Conservation (phyloP, 2,888 invertebrate species). For the Aspidiotus rigidus region DNA sequence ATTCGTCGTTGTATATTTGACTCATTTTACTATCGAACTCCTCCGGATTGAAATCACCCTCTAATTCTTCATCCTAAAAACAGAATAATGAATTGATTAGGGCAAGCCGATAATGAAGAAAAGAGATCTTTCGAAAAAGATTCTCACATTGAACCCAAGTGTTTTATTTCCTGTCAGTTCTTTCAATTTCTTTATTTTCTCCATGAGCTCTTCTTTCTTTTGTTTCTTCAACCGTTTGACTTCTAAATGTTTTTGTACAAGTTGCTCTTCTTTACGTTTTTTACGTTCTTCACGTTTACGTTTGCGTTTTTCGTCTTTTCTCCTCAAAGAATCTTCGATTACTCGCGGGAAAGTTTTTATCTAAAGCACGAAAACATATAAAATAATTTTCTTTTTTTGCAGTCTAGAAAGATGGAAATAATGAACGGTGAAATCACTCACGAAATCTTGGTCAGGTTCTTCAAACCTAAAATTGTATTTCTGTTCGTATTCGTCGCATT, state of each 20-base stretch:
- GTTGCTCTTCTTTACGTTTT: conserved; percentile 66
- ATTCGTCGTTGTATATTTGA: conserved; percentile 75
- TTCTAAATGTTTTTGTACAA: conserved; percentile 71
- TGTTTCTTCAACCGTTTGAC: conserved; percentile 75
- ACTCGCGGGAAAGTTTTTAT: conserved; percentile 86
- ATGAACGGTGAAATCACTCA: conserved; percentile 25
- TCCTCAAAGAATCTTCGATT: conserved; percentile 69
- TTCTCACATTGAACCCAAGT: conserved; percentile 52
- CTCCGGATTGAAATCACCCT: conserved; percentile 83
- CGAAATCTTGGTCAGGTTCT: conserved; percentile 51
- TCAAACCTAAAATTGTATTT: conserved; percentile 95
- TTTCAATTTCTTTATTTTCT: conserved; percentile 75
- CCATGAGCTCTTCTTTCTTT: conserved; percentile 80
- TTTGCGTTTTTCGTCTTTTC: conserved; percentile 67
- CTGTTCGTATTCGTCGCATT: conserved; percentile 82
- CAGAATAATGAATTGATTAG: conserved; percentile 38
- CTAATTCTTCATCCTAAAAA: conserved; percentile 65
- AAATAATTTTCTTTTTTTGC: conserved; percentile 5
- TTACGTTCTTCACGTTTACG: conserved; percentile 66
- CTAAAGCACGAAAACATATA: conserved; percentile 44
- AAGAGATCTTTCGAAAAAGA: neutral
- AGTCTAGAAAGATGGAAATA: neutral
- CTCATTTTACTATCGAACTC: conserved; percentile 80
- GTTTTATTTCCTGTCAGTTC: conserved; percentile 77
- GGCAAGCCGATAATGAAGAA: conserved; percentile 20